Base-by-base conservation (phyloP, 2,797 vertebrate species). In the Pangasius sanitwongsei region DNA sequence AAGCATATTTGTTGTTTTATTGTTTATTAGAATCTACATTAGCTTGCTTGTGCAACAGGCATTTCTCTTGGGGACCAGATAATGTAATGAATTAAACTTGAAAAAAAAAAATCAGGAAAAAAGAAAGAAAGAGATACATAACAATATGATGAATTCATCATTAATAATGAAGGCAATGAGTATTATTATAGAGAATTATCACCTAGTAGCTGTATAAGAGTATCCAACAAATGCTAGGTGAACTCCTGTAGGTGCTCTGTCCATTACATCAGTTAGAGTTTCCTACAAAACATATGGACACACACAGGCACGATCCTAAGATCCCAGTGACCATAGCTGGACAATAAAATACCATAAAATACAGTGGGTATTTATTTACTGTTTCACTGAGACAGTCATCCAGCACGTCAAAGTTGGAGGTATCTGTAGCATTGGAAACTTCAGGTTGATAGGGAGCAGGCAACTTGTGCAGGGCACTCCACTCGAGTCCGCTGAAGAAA, bases 341-440 rank as follows among this genome's bases (percentile, higher is more conserved):
- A 69, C 61, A 85, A 3, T 55, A 67, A 55, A 53, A 85, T 7
- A 55, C n/a, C 4, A 31, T 6, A n/a, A 82, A 63, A 65, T 50
- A 44, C 25, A 65, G 15, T 44, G 81, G 1, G 78, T 75, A 59
- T 59, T 75, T 44, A 20, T 34, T 91, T 95, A 97, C 96, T 96
- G 95, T 96, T 92, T 97, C 95, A 91, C 95, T 97, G 87, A 97
- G 96, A 91, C 93, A 89, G 69, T 98, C 97, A 13, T 97, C 97
- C 84, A 97, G 93, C 75, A 98, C 92, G 37, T 98, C 97, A 53
- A 98, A 98, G 94, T 98, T 97, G 91, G 97, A 97, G 1, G 97
- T 98, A 93, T 98, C 97, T 0, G 97, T 97, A 89, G 97, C 92
- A 50, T 96, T 95, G 63, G 94, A 94, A 3, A 97, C 96, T 70